Evolutionary conservation across 1,140 invertebrate genomes (phyloP).

Genomic region (Nebria ingens): DNA sequence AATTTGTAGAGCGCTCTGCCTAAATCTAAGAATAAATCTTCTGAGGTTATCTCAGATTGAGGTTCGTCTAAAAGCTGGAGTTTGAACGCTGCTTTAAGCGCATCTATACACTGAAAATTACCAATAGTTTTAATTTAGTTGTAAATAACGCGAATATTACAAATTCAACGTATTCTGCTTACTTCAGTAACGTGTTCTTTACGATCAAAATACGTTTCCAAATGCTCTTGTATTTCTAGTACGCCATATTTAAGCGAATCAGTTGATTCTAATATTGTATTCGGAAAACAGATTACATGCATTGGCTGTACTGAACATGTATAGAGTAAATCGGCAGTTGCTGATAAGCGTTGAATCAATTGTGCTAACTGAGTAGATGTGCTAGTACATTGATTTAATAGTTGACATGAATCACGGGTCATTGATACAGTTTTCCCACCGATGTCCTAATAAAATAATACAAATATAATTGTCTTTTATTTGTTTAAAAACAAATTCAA

Average conservation of each 20-base stretch:
- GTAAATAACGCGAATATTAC: no score
- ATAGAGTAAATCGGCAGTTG: constrained; percentile 42
- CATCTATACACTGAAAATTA: constrained; percentile 32
- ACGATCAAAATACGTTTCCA: constrained; percentile 87
- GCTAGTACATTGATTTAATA: constrained; percentile 32
- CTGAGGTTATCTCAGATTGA: constrained; percentile 41
- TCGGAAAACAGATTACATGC: constrained; percentile 59
- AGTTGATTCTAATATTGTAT: constrained; percentile 47
- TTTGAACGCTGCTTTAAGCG: constrained; percentile 62
- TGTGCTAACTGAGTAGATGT: constrained; percentile 28
- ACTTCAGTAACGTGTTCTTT: constrained; percentile 86
- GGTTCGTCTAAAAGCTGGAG: constrained; percentile 58
- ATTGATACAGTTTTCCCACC: constrained; percentile 43
- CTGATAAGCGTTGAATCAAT: constrained; percentile 48
- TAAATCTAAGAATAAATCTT: constrained; percentile 60
- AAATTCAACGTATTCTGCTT: no score
- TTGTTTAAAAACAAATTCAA: no score
- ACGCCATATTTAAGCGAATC: constrained; percentile 81
- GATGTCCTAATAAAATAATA: constrained; percentile 37
- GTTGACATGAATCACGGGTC: constrained; percentile 41
- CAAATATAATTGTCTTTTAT: background rate
- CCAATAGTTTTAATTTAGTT: no score
- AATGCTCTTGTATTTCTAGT: constrained; percentile 89
- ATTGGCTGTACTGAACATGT: constrained; percentile 25
- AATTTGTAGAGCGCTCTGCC: constrained; percentile 82